These are phyloP conservation scores for Rhyacophila brunnea DNA, from an alignment of 1,140 invertebrate genomes.

Conservation along the genomic window DNA sequence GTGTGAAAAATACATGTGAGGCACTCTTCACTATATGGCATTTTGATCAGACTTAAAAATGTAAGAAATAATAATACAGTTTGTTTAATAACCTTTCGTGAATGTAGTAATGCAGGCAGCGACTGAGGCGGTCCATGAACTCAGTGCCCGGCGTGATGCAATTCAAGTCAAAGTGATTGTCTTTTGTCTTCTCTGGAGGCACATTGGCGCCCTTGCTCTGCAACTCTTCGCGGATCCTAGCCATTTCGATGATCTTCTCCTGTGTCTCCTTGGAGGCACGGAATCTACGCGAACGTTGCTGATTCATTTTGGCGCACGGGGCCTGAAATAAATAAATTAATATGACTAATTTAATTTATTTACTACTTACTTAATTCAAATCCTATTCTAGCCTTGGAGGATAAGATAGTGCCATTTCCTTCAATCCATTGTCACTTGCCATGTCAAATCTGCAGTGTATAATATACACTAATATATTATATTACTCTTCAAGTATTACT, in stretches of 20 bases:
- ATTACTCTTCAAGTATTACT: too few species aligned
- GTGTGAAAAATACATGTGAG: too few species aligned
- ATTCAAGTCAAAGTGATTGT: constrained; percentile 96
- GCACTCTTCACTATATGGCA: too few species aligned
- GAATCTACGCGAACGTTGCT: constrained; percentile 95
- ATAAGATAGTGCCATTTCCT: too few species aligned
- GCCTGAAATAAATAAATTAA: constrained; percentile 59
- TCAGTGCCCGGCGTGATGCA: constrained; percentile 98
- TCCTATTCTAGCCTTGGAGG: too few species aligned
- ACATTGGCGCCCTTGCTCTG: constrained; percentile 71
- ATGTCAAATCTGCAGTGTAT: too few species aligned
- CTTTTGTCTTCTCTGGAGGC: constrained; percentile 88
- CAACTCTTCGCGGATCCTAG: constrained; percentile 74
- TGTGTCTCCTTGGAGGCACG: constrained; percentile 92
- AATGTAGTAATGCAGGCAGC: constrained; percentile 95
- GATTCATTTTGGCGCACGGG: constrained; percentile 99
- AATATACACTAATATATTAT: too few species aligned
- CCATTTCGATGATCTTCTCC: constrained; percentile 88
- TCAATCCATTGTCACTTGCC: too few species aligned
- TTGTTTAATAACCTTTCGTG: constrained; percentile 69
- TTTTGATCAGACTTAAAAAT: too few species aligned
- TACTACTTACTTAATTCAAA: too few species aligned
- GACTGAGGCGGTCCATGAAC: constrained; percentile 94
- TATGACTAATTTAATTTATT: too few species aligned
- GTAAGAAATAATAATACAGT: too few species aligned